These are phyloP conservation scores for Garra rufa DNA, from an alignment of 2,113 vertebrate genomes.

Conservation along the genomic window DNA sequence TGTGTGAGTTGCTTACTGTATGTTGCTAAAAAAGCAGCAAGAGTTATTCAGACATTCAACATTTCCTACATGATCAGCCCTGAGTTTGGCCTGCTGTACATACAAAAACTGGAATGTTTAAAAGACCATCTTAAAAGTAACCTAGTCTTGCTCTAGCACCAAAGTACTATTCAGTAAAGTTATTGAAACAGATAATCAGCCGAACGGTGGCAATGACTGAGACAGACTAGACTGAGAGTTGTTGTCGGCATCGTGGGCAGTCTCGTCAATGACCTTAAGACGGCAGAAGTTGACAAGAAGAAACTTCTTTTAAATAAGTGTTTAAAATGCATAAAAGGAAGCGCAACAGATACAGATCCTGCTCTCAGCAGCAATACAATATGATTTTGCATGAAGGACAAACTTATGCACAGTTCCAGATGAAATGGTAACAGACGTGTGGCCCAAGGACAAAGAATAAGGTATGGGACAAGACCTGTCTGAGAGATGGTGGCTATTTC, in stretches of 20 bases:
- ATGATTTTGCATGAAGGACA: slow-evolving; percentile 15
- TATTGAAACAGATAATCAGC: slow-evolving; percentile 25
- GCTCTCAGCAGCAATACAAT: slow-evolving; percentile 34
- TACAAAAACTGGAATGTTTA: slow-evolving; percentile 70
- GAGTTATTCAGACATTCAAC: slow-evolving; percentile 34
- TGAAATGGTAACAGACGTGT: neutral
- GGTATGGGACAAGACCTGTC: slow-evolving; percentile 23
- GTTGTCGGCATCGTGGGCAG: neutral
- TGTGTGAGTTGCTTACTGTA: neutral
- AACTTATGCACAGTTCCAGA: slow-evolving; percentile 12
- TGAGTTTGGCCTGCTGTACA: slow-evolving; percentile 60
- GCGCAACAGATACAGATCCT: slow-evolving; percentile 20
- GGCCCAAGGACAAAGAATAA: neutral
- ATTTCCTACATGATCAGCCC: slow-evolving; percentile 50
- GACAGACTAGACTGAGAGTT: neutral
- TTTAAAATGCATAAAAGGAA: slow-evolving; percentile 42
- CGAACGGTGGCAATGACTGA: slow-evolving; percentile 4
- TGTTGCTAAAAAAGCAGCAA: neutral
- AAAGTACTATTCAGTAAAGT: slow-evolving; percentile 54
- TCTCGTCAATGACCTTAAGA: neutral
- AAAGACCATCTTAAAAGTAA: slow-evolving; percentile 46
- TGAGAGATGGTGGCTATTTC: slow-evolving; percentile 36
- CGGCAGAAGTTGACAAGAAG: neutral
- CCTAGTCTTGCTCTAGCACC: slow-evolving; percentile 51
- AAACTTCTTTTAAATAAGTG: slow-evolving; percentile 36